Percentiles rank a stretch among this genome's conserved stretches.
These are phyloP conservation scores for Epizoanthus stellaris DNA, from an alignment of 92 coral and sea anemone species.

Conservation along the genomic window DNA sequence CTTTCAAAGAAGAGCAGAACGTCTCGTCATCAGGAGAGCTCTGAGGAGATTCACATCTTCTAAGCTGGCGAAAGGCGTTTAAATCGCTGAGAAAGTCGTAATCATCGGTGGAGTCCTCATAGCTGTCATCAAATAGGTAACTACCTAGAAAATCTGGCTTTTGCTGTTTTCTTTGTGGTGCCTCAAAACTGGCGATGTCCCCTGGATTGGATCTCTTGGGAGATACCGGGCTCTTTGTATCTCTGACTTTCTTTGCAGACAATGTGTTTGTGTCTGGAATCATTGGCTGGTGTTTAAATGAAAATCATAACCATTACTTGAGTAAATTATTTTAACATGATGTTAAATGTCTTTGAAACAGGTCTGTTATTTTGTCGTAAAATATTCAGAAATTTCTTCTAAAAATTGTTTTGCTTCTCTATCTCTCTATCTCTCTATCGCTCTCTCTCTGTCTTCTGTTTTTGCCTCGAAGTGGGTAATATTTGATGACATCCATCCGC, in stretches of 20 bases:
- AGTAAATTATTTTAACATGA: too few relatives aligned
- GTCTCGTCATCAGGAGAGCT: constrained; percentile 30
- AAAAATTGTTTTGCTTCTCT: too few relatives aligned
- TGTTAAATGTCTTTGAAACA: too few relatives aligned
- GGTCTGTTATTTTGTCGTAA: too few relatives aligned
- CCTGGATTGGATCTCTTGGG: constrained; percentile 10
- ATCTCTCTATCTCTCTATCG: too few relatives aligned
- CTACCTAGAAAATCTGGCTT: constrained; percentile 51
- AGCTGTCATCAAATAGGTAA: constrained; percentile 15
- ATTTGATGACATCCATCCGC: too few relatives aligned
- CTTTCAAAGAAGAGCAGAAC: constrained; percentile 20
- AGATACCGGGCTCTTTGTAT: background rate
- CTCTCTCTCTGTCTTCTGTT: too few relatives aligned
- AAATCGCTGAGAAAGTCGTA: constrained; percentile 3
- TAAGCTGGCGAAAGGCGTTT: background rate
- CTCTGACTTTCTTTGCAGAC: background rate
- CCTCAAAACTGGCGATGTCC: background rate
- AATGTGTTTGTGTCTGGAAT: background rate
- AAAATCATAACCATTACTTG: background rate
- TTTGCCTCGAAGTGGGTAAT: too few relatives aligned
- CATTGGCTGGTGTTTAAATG: background rate
- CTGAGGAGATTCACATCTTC: background rate
- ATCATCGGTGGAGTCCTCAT: background rate
- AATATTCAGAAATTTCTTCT: too few relatives aligned
- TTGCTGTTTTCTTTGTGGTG: background rate